Conservation (phyloP, 2,797 vertebrate genomes). For the Periophthalmus magnuspinnatus region DNA sequence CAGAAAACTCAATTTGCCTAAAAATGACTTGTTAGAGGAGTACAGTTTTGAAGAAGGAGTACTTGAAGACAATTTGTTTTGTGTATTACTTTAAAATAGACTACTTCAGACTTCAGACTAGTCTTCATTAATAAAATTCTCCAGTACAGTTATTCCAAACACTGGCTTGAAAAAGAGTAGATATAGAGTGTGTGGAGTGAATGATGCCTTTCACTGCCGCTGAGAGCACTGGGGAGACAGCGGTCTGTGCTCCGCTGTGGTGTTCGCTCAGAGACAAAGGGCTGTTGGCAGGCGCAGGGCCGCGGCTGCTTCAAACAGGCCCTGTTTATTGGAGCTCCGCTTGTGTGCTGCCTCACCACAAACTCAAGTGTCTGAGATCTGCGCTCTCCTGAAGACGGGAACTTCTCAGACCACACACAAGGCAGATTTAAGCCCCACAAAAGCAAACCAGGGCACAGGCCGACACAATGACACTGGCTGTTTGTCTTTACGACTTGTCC, state of each 20-base stretch:
- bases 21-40: too few species aligned
- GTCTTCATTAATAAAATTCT: neutral
- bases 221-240: conserved; percentile 64
- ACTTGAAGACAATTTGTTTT: neutral
- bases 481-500: conserved; percentile 41
- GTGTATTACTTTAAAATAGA: neutral
- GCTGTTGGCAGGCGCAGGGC: conserved; percentile 74
- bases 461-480: conserved; percentile 44
- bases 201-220: conserved; percentile 63
- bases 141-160: neutral
- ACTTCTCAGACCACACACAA: conserved; percentile 74
- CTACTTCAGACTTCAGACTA: neutral
- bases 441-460: conserved; percentile 42
- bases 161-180: neutral
- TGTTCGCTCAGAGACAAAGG: conserved; percentile 75
- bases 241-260: conserved; percentile 71
- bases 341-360: conserved; percentile 59
- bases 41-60: neutral
- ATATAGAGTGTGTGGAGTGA: conserved; percentile 42
- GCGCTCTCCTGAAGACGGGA: conserved; percentile 60
- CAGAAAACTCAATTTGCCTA: too few species aligned
- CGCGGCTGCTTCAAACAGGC: conserved; percentile 73
- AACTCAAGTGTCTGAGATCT: conserved; percentile 68
- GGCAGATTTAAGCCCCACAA: conserved; percentile 62
- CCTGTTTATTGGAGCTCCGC: conserved; percentile 75